Percentiles rank a stretch among this genome's conserved stretches.
phyloP scores from a whole-genome alignment of 1,140 invertebrate genomes.

The Drosophila sp. region DNA sequence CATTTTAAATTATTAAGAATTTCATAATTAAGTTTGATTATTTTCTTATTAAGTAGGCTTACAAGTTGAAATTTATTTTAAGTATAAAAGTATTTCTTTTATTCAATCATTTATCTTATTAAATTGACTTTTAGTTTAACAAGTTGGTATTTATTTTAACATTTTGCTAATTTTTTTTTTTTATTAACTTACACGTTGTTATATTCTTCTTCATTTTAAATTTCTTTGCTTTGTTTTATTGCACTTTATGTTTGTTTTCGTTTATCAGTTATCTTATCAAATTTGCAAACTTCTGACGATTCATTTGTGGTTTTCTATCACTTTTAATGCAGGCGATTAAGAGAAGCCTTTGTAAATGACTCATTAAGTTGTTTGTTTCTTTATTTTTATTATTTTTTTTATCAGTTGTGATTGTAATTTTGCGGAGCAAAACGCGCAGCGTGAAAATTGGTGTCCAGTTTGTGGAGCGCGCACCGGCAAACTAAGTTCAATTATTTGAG shows the following conservation, averaged over 20 bases:
- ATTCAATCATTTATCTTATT: no score
- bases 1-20: no score
- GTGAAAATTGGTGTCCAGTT: constrained; percentile 56
- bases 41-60: no score
- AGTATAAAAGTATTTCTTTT: no score
- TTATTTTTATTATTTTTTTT: neutral
- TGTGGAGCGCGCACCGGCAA: constrained; percentile 73
- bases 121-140: neutral
- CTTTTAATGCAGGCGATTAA: constrained; percentile 30
- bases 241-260: constrained; percentile 26
- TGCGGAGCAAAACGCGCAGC: constrained; percentile 40
- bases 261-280: constrained; percentile 28
- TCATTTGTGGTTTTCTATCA: constrained; percentile 6
- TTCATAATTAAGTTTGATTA: no score
- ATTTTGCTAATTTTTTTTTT: no score
- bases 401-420: constrained; percentile 20
- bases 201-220: no score
- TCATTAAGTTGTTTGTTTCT: constrained; percentile 12
- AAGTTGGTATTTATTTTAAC: neutral
- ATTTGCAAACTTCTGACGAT: neutral
- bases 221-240: neutral
- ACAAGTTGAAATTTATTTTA: no score
- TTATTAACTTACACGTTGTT: no score
- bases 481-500: constrained; percentile 55
- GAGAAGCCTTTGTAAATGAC: constrained; percentile 10